Evolutionary conservation across 2,113 vertebrate genomes (phyloP).

Genomic region (Nanorana parkeri): DNA sequence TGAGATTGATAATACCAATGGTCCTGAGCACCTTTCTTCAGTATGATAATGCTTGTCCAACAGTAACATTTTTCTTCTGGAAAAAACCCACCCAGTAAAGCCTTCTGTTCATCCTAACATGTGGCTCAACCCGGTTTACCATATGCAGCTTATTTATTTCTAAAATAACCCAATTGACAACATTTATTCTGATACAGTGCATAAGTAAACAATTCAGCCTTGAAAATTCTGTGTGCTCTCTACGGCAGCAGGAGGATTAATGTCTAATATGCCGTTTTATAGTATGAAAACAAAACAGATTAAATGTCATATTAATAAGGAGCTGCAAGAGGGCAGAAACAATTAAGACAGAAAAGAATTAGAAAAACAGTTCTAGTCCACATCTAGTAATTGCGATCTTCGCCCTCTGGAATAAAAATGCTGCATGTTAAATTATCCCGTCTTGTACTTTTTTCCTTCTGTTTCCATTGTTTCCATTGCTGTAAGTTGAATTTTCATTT

Average conservation of each 20-base stretch:
- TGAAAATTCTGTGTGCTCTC: neutral
- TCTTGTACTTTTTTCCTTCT: neutral
- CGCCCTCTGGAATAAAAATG: neutral
- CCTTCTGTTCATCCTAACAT: no score
- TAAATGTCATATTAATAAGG: conserved; percentile 21
- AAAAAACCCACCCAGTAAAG: neutral
- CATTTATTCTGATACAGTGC: neutral
- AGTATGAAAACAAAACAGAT: conserved; percentile 27
- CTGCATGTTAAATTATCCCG: neutral
- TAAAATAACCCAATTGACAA: conserved; percentile 29
- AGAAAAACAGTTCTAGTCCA: neutral
- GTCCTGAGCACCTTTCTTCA: no score
- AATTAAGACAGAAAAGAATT: conserved; percentile 15
- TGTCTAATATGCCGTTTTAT: neutral
- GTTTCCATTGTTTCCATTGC: neutral
- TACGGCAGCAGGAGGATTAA: conserved; percentile 13
- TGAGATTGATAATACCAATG: no score
- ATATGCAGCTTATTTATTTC: conserved; percentile 43
- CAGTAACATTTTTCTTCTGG: neutral
- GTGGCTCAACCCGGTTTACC: neutral
- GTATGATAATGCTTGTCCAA: no score
- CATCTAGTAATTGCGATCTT: neutral
- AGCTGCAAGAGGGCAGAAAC: conserved; percentile 3
- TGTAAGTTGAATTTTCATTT: neutral
- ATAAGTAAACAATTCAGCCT: neutral